Conservation (phyloP, 2,797 vertebrate genomes). For the Paratrypauchen microcephalus region DNA sequence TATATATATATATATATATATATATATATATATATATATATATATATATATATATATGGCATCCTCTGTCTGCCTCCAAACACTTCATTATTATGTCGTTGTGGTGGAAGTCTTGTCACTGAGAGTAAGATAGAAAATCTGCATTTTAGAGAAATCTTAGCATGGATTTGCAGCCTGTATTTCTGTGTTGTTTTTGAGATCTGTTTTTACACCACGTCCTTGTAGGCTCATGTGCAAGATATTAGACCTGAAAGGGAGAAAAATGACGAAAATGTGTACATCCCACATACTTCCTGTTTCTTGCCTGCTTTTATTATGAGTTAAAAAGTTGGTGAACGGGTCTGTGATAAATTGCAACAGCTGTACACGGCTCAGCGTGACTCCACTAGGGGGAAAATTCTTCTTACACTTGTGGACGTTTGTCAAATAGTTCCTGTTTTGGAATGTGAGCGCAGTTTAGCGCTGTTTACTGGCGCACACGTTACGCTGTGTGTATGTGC, state of each 20-base stretch:
- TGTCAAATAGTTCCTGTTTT: conserved; percentile 71
- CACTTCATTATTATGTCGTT: not conserved
- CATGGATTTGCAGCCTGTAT: too few relatives aligned
- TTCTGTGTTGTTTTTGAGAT: too few relatives aligned
- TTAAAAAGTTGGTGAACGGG: not conserved
- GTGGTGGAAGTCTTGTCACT: conserved; percentile 12
- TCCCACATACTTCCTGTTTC: too few relatives aligned
- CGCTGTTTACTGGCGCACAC: not conserved
- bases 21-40: too few relatives aligned
- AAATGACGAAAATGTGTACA: too few relatives aligned
- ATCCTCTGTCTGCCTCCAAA: conserved; percentile 11
- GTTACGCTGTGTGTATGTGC: conserved; percentile 11
- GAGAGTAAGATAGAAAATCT: conserved; percentile 10
- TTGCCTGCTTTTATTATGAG: not conserved
- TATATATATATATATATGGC: too few relatives aligned
- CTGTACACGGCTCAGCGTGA: conserved; percentile 3
- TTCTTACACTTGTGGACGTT: conserved; percentile 52
- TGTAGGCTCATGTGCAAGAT: too few relatives aligned
- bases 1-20: too few relatives aligned
- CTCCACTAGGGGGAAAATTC: conserved; percentile 53
- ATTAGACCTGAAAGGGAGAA: too few relatives aligned
- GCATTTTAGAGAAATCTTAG: conserved; percentile 12
- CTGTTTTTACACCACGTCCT: too few relatives aligned
- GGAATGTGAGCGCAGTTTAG: conserved; percentile 31
- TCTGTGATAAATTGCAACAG: not conserved